Evolutionary conservation across 2,113 vertebrate genomes (phyloP), one percentile per base, ranked within the genome.

Genomic region (Mormoops blainvillei): DNA sequence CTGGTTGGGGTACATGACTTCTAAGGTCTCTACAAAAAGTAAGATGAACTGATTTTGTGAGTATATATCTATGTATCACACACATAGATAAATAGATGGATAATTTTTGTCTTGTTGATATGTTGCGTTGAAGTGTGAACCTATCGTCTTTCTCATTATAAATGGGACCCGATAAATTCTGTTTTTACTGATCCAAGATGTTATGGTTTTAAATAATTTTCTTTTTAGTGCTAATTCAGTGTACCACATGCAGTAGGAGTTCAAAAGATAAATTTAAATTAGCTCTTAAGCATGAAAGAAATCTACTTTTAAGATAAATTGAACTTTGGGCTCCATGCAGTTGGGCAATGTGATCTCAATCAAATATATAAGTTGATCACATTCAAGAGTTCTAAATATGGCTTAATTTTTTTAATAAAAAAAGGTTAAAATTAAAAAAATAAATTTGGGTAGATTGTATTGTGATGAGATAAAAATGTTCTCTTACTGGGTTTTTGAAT

Each of bases 221-320:
- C 50, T 67, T 67, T 92, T 95, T 73, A 89, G 65, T 88, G 67
- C 61, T 88, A 90, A 82, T 76, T 92, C 74, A 76, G 36, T 89
- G 50, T 70, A 41, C 22, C 58, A 80, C 4, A 15, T 83, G 93
- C 61, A 93, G 63, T 70, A 92, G 83, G 93, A 58, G 80, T 92
- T 93, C 80, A 95, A 88, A 91, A 83, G 48, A 71, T 81, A 87
- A 77, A 93, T 92, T 95, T 96, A 96, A 97, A 94, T 87, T 45
- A 94, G 85, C 77, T 86, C 73, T 89, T 74, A 78, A 80, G 52
- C 78, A 80, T 93, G 70, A 33, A 80, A 97, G 96, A 97, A 95
- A 73, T 76, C 65, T 67, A 86, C 54, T 41, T 80, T 96, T 87
- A 76, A 91, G 65, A 70, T 78, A 82, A 71, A 95, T 54, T 93